Evolutionary conservation across 92 coral and sea anemone genomes (phyloP).

Genomic region (Pocillopora grandis): DNA sequence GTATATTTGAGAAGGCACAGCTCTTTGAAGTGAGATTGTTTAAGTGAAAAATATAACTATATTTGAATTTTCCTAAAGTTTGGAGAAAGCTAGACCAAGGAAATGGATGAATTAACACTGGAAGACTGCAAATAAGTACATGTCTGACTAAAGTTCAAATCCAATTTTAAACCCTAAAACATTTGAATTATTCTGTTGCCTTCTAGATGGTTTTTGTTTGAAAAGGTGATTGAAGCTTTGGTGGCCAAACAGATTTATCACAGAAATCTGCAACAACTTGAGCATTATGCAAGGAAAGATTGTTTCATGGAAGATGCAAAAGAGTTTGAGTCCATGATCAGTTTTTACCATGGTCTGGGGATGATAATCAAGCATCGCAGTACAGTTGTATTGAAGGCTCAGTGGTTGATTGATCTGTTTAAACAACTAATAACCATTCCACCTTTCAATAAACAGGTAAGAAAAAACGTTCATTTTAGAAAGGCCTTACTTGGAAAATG

Average conservation of each 20-base stretch:
- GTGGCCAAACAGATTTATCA: background rate
- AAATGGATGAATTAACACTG: no score
- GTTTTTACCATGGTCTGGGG: no score
- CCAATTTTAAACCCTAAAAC: no score
- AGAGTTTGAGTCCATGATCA: background rate
- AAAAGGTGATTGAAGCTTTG: slow-evolving; percentile 7
- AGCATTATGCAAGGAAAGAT: background rate
- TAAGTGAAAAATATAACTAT: no score
- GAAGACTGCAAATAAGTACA: no score
- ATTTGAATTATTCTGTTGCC: background rate
- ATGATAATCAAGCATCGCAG: background rate
- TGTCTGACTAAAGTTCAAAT: no score
- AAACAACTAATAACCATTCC: slow-evolving; percentile 2
- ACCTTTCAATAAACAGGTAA: background rate
- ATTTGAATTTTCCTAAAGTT: no score
- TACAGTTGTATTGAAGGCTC: slow-evolving; percentile 2
- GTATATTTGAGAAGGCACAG: no score
- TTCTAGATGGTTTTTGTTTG: slow-evolving; percentile 3
- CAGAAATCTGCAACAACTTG: background rate
- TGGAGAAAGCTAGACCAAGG: no score
- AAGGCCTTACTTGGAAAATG: no score
- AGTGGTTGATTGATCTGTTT: slow-evolving; percentile 1
- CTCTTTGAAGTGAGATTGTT: no score
- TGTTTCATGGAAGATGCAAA: background rate
- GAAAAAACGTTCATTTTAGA: no score